phyloP scores from a whole-genome alignment of 30 jellyfish, hydroid and myxozoan species.

The Aurelia sp. region DNA sequence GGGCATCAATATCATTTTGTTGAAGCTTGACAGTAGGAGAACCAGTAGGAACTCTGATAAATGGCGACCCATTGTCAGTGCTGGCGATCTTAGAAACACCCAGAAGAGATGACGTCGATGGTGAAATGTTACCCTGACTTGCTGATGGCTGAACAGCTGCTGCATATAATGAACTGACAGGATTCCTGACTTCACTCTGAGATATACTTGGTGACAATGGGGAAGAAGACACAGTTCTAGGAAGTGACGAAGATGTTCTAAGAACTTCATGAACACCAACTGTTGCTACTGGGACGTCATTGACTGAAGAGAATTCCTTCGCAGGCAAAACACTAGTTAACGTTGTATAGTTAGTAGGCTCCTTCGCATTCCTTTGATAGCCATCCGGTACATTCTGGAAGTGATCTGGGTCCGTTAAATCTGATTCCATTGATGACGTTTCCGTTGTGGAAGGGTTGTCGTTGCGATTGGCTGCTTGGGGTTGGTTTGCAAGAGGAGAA shows the following conservation, averaged over 20 bases:
- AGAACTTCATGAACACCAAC: neutral
- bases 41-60: neutral
- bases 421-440: constrained; percentile 41
- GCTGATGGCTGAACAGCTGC: neutral
- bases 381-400: constrained; percentile 5
- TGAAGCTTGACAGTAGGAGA: constrained; percentile 24
- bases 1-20: constrained; percentile 68
- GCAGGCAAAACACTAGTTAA: constrained; percentile 63
- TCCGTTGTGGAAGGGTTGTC: neutral
- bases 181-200: neutral
- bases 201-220: neutral
- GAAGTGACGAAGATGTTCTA: neutral
- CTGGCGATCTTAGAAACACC: neutral
- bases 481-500: neutral
- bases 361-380: constrained; percentile 23
- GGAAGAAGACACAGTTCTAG: constrained; percentile 7
- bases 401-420: constrained; percentile 68
- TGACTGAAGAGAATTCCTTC: constrained; percentile 41
- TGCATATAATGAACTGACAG: constrained; percentile 18
- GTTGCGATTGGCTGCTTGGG: neutral
- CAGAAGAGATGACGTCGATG: constrained; percentile 26
- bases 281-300: constrained; percentile 4
- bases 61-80: neutral
- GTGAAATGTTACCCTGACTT: neutral
- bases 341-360: constrained; percentile 40